Conservation (phyloP, 2,888 invertebrate genomes). For the Orthosia gothica region DNA sequence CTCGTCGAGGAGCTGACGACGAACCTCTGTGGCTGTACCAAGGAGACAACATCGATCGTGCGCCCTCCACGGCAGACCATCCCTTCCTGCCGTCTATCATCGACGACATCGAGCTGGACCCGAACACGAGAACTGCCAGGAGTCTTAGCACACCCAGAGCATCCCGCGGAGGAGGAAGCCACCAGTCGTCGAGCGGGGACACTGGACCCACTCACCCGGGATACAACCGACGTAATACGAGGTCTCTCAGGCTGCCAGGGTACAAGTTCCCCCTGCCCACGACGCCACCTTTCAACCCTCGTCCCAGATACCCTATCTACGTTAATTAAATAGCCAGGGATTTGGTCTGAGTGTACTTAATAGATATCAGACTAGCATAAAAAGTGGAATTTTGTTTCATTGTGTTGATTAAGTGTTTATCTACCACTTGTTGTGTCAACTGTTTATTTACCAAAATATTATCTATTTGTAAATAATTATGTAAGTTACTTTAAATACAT, state of each 20-base stretch:
- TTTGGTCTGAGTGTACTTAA: not conserved
- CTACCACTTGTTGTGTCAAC: not conserved
- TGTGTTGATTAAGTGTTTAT: not conserved
- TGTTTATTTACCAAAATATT: not conserved
- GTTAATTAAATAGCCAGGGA: not conserved
- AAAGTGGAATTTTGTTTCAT: not conserved
- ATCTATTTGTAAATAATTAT: not conserved
- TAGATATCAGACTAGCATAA: not conserved
- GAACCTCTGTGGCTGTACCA: conserved; percentile 28
- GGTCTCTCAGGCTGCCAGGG: conserved; percentile 45
- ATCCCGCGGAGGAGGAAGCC: conserved; percentile 28
- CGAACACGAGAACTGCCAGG: conserved; percentile 39
- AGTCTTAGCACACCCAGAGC: conserved; percentile 41
- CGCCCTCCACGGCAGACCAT: conserved; percentile 45
- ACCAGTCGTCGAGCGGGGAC: conserved; percentile 32
- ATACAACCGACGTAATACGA: conserved; percentile 57
- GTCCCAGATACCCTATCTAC: conserved; percentile 37
- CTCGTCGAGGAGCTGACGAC: conserved; percentile 39
- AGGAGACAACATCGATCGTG: conserved; percentile 39
- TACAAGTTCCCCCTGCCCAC: conserved; percentile 39
- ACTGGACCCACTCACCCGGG: conserved; percentile 51
- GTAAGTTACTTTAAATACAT: conserved; percentile 11
- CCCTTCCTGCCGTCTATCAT: conserved; percentile 44
- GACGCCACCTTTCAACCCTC: conserved; percentile 55
- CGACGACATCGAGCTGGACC: conserved; percentile 47